Base-by-base conservation (phyloP, 2,113 vertebrate species). In the Gavialis gangeticus region DNA sequence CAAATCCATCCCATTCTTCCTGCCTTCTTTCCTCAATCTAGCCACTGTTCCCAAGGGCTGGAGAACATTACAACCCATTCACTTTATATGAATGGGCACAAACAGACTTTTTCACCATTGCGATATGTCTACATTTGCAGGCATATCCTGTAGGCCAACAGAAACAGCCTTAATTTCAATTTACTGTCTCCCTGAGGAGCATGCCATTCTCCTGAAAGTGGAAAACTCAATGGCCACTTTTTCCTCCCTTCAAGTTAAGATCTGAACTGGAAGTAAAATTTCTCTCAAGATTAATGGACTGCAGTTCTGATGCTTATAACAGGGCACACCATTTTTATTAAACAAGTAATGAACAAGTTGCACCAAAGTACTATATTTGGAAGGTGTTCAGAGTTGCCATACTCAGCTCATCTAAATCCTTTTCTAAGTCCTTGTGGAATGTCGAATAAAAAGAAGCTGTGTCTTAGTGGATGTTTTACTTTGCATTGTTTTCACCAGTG, bases 131-230 rank as follows among this genome's bases (percentile, higher is more conserved):
- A 98, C 98, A 99, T 99, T 98, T 99, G 99, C 99, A 99, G 99
- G 98, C 99, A 99, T 97, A 99, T 99, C 99, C 99, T 99, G 99
- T 99, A 99, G 98, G 98, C 99, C 98, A 98, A 98, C 98, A 97
- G 98, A 97, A 98, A 99, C 99, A 99, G 99, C 98, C 99, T 99
- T 99, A 98, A 98, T 99, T 99, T 99, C 99, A 99, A 99, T 99
- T 99, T 98, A 98, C 98, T 98, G 98, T 98, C 98, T 99, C 99
- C 99, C 99, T 1, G 79, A 97, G 99, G 99, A 98, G 94, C 96
- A 97, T 95, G 98, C 98, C 98, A 98, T 99, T 99, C 98, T 98
- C 97, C 98, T 97, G 97, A 98, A 99, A 98, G 97, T 98, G 98
- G 98, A 99, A 99, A 99, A 97, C 94, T 97, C 97, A 83, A 57